A percentile compares a stretch with the other conserved stretches of the same genome.
Evolutionary conservation across 2,797 vertebrate genomes (phyloP).

Genomic region (Phrynocephalus vlangalii): DNA sequence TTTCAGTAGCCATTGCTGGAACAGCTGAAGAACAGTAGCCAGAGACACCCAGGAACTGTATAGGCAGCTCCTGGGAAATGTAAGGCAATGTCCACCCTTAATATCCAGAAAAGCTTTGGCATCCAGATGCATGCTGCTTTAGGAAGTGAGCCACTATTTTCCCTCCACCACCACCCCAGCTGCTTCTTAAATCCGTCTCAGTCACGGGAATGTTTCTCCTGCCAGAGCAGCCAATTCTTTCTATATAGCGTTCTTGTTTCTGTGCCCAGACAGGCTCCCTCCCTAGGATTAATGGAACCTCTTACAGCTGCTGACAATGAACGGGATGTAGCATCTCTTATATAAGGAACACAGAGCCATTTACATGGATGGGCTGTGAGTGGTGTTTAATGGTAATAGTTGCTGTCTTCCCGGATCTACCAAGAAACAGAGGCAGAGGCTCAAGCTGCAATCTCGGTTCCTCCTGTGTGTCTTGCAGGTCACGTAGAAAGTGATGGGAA

Average conservation of each 20-base stretch:
- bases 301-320: slow-evolving; percentile 13
- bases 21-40: neutral
- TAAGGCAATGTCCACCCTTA: neutral
- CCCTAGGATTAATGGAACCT: slow-evolving; percentile 11
- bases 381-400: neutral
- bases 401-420: neutral
- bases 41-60: neutral
- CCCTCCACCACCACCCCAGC: neutral
- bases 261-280: slow-evolving; percentile 18
- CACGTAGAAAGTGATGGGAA: neutral
- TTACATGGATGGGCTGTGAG: neutral
- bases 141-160: neutral
- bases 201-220: slow-evolving; percentile 6
- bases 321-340: slow-evolving; percentile 15
- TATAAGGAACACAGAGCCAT: neutral
- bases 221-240: slow-evolving; percentile 11
- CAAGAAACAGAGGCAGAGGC: neutral
- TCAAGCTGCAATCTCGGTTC: neutral
- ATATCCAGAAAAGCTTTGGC: slow-evolving; percentile 15
- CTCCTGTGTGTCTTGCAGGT: neutral
- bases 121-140: slow-evolving; percentile 12
- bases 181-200: slow-evolving; percentile 6
- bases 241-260: slow-evolving; percentile 6
- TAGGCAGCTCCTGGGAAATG: neutral
- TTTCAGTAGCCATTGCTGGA: too few relatives aligned